Conservation (phyloP, 2,797 vertebrate species). For the Leuciscus waleckii region DNA sequence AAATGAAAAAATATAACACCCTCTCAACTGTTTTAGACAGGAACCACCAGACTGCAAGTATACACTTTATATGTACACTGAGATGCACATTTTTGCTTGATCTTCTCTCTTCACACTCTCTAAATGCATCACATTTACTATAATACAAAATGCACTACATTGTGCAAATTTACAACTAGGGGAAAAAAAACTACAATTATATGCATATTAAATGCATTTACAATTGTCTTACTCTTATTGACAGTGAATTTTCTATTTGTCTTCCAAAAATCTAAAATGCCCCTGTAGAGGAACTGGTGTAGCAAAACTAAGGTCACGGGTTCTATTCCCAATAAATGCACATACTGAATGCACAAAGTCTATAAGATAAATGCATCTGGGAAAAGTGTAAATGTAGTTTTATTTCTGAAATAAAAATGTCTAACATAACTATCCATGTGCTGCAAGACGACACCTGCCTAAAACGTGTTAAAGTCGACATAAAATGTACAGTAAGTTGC, state of each 20-base stretch:
- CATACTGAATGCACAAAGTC: neutral
- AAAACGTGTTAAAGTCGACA: neutral
- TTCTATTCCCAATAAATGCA: neutral
- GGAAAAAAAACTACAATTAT: neutral
- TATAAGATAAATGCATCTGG: neutral
- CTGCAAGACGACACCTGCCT: too few species aligned
- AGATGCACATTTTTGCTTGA: neutral
- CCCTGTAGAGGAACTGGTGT: neutral
- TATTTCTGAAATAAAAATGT: neutral
- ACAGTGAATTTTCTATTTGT: neutral
- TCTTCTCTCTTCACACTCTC: neutral
- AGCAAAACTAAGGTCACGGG: neutral
- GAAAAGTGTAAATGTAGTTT: neutral
- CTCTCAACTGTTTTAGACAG: conserved; percentile 7
- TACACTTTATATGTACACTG: neutral
- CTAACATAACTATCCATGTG: neutral
- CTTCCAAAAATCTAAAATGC: neutral
- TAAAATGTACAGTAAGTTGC: neutral
- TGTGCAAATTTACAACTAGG: too few species aligned
- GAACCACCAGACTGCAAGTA: conserved; percentile 19
- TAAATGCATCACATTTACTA: too few species aligned
- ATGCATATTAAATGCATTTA: neutral
- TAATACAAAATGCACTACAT: neutral
- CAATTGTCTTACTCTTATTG: neutral
- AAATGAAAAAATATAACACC: conserved; percentile 41